Percentiles rank a stretch among this genome's conserved stretches.
Conservation (phyloP, 35 echinoderm and acorn worm genomes). For the Apostichopus parvimensis region DNA sequence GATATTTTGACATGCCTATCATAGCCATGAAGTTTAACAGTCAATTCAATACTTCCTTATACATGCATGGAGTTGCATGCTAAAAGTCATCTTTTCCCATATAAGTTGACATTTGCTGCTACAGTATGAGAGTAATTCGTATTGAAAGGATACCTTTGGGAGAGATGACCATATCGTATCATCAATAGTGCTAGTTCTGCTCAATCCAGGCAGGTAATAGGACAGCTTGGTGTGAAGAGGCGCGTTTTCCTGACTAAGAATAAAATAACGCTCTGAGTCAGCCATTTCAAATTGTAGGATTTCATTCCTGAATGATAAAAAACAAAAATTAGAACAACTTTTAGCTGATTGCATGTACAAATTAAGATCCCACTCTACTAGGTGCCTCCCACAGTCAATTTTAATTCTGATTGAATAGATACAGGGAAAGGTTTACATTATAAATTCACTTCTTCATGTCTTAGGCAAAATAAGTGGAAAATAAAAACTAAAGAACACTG, state of each 20-base stretch:
- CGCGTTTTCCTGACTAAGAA: constrained; percentile 34
- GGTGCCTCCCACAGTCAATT: neutral
- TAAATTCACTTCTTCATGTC: no score
- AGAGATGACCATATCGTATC: constrained; percentile 21
- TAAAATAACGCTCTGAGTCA: constrained; percentile 11
- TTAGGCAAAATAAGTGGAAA: no score
- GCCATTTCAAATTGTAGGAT: constrained; percentile 17
- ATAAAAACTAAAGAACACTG: no score
- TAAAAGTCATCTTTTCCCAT: no score
- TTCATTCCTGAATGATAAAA: neutral
- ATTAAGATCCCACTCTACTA: no score
- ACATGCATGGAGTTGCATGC: no score
- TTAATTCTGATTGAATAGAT: neutral
- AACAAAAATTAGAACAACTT: neutral
- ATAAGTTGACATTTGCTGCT: no score
- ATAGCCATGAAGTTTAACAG: no score
- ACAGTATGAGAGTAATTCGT: no score
- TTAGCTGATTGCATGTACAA: neutral
- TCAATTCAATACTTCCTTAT: no score
- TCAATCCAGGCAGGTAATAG: constrained; percentile 48
- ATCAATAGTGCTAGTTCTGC: constrained; percentile 16
- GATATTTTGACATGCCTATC: no score
- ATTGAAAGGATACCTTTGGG: neutral
- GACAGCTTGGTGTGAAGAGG: neutral
- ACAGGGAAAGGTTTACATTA: no score